phyloP scores from a whole-genome alignment of 2,888 invertebrate genomes.

The Brachypalpus laphriformis region DNA sequence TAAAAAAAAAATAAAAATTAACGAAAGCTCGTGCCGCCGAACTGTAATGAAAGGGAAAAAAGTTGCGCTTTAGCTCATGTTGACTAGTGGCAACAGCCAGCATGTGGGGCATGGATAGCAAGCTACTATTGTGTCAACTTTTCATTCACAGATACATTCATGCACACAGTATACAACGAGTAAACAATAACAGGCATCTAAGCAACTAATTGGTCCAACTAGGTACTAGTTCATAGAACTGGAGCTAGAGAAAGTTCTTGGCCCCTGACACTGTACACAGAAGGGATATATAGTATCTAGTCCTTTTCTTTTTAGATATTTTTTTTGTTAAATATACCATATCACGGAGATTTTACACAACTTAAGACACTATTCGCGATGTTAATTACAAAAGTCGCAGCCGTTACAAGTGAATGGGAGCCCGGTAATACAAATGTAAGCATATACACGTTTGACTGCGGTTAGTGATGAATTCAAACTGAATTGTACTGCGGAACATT shows the following conservation, averaged over 20 bases:
- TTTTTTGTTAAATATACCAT: conserved; percentile 36
- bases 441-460: conserved; percentile 53
- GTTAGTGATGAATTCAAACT: conserved; percentile 62
- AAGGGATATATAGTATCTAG: background rate
- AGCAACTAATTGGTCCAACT: background rate
- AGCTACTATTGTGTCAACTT: conserved; percentile 45
- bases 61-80: conserved; percentile 21
- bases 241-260: conserved; percentile 54
- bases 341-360: conserved; percentile 20
- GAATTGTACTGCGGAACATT: conserved; percentile 53
- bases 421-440: conserved; percentile 1
- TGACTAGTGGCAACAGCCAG: background rate
- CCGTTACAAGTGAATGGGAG: conserved; percentile 5
- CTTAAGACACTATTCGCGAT: background rate
- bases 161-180: background rate
- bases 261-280: background rate
- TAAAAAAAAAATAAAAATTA: conserved; percentile 2
- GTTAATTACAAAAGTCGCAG: background rate
- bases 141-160: conserved; percentile 14
- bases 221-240: conserved; percentile 2
- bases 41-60: conserved; percentile 51
- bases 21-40: conserved; percentile 20
- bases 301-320: background rate
- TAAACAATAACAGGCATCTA: conserved; percentile 14
- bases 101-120: conserved; percentile 21